Percentiles rank a stretch among this genome's conserved stretches.
Conservation (phyloP, 2,797 vertebrate genomes). For the Pseudocheirus occidentalis region DNA sequence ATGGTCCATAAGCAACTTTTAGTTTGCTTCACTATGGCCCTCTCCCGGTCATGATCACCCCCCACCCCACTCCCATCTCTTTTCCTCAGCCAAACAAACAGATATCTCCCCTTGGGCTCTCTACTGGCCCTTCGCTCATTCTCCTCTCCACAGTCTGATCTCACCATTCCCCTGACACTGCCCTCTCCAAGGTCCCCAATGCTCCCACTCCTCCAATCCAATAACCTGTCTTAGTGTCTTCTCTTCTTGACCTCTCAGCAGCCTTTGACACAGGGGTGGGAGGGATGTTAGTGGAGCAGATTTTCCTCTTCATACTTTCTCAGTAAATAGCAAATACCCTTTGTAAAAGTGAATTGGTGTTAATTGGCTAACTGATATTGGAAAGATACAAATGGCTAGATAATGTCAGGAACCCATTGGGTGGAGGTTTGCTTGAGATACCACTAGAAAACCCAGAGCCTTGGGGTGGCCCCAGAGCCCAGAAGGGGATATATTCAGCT, state of each 20-base stretch:
- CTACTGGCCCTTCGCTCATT: background rate
- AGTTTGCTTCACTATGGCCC: background rate
- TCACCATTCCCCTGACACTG: background rate
- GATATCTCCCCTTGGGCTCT: background rate
- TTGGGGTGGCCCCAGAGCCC: too few relatives aligned
- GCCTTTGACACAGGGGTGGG: background rate
- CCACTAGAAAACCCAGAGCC: too few relatives aligned
- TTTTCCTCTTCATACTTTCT: background rate
- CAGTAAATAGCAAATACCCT: background rate
- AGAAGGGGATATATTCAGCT: background rate
- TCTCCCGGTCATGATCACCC: too few relatives aligned
- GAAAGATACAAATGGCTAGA: background rate
- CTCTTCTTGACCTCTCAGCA: background rate
- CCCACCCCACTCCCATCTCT: too few relatives aligned
- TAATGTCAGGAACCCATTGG: too few relatives aligned
- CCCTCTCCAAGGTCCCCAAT: background rate
- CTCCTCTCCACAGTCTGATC: background rate
- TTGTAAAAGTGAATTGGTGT: background rate
- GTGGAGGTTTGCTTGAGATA: too few relatives aligned
- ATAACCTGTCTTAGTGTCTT: rapidly evolving
- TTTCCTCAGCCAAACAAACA: background rate
- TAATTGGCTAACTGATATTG: background rate
- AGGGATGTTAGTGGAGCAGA: background rate
- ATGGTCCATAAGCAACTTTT: background rate
- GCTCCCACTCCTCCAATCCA: background rate